A percentile compares a stretch with the other conserved stretches of the same genome.
These are phyloP conservation scores for Erpobdella octoculata DNA, from an alignment of 2,888 invertebrate species.

Conservation along the genomic window DNA sequence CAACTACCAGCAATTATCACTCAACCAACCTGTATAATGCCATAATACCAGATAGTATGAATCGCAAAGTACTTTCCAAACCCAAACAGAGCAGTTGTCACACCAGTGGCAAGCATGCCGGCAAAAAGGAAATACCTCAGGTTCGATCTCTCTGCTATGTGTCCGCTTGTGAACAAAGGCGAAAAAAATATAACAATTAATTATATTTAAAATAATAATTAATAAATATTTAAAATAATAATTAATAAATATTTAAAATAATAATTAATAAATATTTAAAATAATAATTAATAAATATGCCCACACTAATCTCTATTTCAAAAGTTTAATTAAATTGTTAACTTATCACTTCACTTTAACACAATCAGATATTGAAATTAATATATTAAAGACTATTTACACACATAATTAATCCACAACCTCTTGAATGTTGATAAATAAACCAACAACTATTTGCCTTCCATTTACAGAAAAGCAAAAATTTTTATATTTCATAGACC, in stretches of 20 bases:
- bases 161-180: conserved; percentile 60
- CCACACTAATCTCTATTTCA: no score
- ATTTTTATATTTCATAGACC: no score
- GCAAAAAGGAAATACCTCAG: conserved; percentile 78
- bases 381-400: no score
- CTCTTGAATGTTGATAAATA: no score
- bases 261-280: background rate
- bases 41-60: conserved; percentile 72
- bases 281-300: background rate
- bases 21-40: conserved; percentile 66
- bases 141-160: conserved; percentile 83
- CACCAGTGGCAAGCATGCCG: conserved; percentile 81
- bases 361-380: no score
- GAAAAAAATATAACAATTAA: background rate
- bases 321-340: background rate
- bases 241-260: background rate
- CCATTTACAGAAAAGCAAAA: no score
- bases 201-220: background rate
- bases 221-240: background rate
- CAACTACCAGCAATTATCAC: background rate
- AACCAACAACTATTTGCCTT: no score
- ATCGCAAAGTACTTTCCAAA: conserved; percentile 72
- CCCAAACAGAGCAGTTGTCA: conserved; percentile 80
- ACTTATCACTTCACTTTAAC: background rate
- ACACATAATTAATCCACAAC: no score